These are phyloP conservation scores for Trididemnum clinides DNA, from an alignment of 23 tunicate species.

Conservation along the genomic window DNA sequence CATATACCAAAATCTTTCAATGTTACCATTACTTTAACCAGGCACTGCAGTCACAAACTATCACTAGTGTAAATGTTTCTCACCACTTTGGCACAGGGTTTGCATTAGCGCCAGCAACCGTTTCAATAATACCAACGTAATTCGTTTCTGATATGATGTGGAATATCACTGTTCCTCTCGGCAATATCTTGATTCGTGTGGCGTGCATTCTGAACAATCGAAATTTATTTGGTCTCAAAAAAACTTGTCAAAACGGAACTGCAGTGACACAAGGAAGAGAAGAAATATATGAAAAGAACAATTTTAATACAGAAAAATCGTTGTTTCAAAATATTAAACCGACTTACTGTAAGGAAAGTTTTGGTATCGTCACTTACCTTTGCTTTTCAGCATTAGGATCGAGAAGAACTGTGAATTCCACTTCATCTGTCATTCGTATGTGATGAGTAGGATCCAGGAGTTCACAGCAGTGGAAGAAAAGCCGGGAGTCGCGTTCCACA, in stretches of 20 bases:
- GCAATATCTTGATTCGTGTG: conserved; percentile 88
- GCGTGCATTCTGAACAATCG: conserved; percentile 97
- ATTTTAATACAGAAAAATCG: too few relatives aligned
- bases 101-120: conserved; percentile 58
- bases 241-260: too few relatives aligned
- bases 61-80: neutral
- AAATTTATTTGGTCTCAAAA: too few relatives aligned
- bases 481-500: conserved; percentile 90
- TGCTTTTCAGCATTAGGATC: conserved; percentile 97
- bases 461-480: conserved; percentile 99
- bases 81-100: conserved; percentile 43
- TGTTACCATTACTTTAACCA: too few relatives aligned
- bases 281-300: too few relatives aligned
- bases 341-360: too few relatives aligned
- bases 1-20: too few relatives aligned
- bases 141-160: conserved; percentile 68
- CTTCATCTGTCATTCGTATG: conserved; percentile 98
- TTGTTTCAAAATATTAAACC: too few relatives aligned
- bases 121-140: conserved; percentile 68
- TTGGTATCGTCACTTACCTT: too few relatives aligned
- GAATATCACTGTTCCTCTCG: conserved; percentile 95
- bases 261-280: too few relatives aligned
- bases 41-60: too few relatives aligned
- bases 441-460: conserved; percentile 90
- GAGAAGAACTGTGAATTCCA: conserved; percentile 93